Base-by-base conservation (phyloP, 2,797 vertebrate genomes). In the Centroberyx gerrardi region DNA sequence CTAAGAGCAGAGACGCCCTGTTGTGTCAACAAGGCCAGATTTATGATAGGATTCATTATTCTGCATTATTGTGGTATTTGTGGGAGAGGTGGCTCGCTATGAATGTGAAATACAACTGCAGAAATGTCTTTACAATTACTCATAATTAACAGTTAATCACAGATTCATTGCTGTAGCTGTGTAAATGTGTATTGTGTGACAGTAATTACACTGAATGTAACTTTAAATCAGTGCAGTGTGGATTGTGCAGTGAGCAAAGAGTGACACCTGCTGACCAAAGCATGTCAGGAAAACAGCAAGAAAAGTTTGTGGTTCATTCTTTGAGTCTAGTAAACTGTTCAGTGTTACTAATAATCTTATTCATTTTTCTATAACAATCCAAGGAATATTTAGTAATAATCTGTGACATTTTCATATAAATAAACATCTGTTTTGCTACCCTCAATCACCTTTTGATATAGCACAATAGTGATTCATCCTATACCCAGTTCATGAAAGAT, bases 1-100 rank as follows among this genome's bases (percentile, higher is more conserved):
- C 27, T 80, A 62, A 77, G 68, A 65, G 27, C 31, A 56, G 68
- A 42, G 17, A 73, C 59, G 42, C 70, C 79, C 77, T 65, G 72
- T 68, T 68, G 44, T 54, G 65, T 84, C 74, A 85, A 73, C 72
- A 77, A 67, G n/a, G 22, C 3, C 52, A 40, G 63, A 84, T 86
- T 82, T 75, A 78, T 54, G 54, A 62, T 55, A n/a, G 18, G 40
- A 8, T 3, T 83, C 33, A 36, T 58, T 44, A 28, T 58, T 68
- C 33, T 46, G 36, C 9, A 51, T 69, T 40, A 31, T 59, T 66
- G 59, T 67, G 72, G 31, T 18, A 3, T 22, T 38, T 58, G 48
- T 68, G 70, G 53, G 36, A 69, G 60, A 59, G 48, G 10, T 17
- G 42, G 56, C 44, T 38, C 0, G 4, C 15, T 33, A 8, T 4